phyloP scores from a whole-genome alignment of 2,113 vertebrate genomes.

The Pangasianodon hypophthalmus region DNA sequence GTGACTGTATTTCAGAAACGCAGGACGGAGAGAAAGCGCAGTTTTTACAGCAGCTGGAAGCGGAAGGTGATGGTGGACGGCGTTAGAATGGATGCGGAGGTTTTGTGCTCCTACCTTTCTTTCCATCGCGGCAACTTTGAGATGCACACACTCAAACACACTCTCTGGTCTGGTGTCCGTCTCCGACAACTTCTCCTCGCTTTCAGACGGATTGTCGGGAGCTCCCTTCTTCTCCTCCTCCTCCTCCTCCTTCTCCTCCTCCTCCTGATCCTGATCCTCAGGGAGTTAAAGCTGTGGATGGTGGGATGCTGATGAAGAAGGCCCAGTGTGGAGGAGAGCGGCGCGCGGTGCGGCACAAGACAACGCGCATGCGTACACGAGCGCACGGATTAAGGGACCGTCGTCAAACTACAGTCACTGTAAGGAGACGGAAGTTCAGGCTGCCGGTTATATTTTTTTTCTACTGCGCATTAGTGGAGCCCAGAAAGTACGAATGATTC shows the following conservation, averaged over 20 bases:
- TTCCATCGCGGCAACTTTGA: conserved; percentile 58
- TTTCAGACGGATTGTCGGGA: conserved; percentile 33
- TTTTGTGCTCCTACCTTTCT: conserved; percentile 60
- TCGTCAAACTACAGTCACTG: conserved; percentile 51
- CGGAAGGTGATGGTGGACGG: conserved; percentile 14
- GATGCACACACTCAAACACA: not conserved
- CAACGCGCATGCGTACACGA: conserved; percentile 51
- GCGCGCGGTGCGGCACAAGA: conserved; percentile 50
- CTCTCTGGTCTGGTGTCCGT: conserved; percentile 25
- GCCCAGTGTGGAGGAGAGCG: conserved; percentile 28
- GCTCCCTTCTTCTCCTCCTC: conserved; percentile 44
- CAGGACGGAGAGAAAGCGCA: not conserved
- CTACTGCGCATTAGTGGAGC: not conserved
- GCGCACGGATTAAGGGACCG: conserved; percentile 51
- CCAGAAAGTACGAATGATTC: not conserved
- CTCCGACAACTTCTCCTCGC: conserved; percentile 40
- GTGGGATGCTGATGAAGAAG: conserved; percentile 49
- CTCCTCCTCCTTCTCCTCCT: conserved; percentile 33
- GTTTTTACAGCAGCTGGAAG: conserved; percentile 5
- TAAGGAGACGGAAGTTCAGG: not conserved
- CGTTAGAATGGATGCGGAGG: conserved; percentile 34
- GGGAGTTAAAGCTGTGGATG: conserved; percentile 36
- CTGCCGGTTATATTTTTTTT: too few relatives aligned
- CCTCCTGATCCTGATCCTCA: not conserved
- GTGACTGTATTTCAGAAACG: not conserved